Evolutionary conservation across 2,888 invertebrate species (phyloP).

Genomic region (Galerucella pusilla): DNA sequence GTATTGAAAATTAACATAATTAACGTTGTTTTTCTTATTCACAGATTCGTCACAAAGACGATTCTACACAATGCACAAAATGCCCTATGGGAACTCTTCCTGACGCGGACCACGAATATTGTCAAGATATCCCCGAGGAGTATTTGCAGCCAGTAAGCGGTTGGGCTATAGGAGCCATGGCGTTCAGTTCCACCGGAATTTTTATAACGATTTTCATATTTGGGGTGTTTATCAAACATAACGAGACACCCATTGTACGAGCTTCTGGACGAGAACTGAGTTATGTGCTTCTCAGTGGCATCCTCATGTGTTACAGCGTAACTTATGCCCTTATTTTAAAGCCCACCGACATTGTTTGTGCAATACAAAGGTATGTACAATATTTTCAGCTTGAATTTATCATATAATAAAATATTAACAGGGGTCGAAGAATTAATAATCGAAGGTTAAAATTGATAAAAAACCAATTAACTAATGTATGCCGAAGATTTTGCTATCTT

Average conservation of each 20-base stretch:
- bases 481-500: no score
- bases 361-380: slow-evolving; percentile 81
- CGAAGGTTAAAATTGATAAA: no score
- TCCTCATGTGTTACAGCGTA: slow-evolving; percentile 90
- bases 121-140: slow-evolving; percentile 83
- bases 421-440: no score
- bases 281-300: slow-evolving; percentile 90
- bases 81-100: slow-evolving; percentile 89
- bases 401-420: background rate
- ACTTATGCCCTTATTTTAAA: slow-evolving; percentile 92
- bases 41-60: slow-evolving; percentile 82
- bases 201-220: slow-evolving; percentile 73
- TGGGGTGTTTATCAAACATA: slow-evolving; percentile 73
- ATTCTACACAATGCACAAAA: slow-evolving; percentile 85
- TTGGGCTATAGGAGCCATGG: slow-evolving; percentile 95
- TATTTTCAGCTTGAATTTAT: background rate
- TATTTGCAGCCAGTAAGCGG: slow-evolving; percentile 85
- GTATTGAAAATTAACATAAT: background rate
- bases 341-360: slow-evolving; percentile 88
- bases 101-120: slow-evolving; percentile 77
- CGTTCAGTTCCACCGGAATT: slow-evolving; percentile 83
- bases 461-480: no score
- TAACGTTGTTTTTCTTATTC: slow-evolving; percentile 30
- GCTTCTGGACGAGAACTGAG: slow-evolving; percentile 92
- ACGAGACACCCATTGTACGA: slow-evolving; percentile 96